Evolutionary conservation across 2,113 vertebrate species (phyloP).

Genomic region (Burhinus bistriatus): DNA sequence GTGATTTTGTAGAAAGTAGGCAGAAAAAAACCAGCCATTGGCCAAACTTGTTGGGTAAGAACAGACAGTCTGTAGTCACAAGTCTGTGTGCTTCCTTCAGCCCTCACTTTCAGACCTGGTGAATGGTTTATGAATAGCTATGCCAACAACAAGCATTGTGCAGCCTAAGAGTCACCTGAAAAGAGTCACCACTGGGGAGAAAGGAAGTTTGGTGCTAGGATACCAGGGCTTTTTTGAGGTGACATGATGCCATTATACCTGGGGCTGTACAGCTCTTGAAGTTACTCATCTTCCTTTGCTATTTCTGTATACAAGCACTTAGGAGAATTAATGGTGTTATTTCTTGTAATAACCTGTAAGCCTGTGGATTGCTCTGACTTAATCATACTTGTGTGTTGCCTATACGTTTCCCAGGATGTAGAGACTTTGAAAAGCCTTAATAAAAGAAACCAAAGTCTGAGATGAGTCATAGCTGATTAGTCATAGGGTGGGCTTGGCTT

Average conservation of each 20-base stretch:
- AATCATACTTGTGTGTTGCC: neutral
- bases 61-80: no score
- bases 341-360: neutral
- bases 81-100: neutral
- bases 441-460: neutral
- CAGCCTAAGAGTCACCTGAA: neutral
- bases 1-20: neutral
- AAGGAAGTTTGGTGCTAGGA: neutral
- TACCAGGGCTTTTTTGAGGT: neutral
- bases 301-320: neutral
- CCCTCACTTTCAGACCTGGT: neutral
- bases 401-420: neutral
- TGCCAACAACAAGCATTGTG: neutral
- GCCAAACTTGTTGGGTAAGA: neutral
- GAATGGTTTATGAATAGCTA: neutral
- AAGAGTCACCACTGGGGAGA: neutral
- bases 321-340: neutral
- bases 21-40: neutral
- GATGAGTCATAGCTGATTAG: slow-evolving; percentile 38
- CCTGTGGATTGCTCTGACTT: neutral
- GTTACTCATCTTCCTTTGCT: neutral
- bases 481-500: slow-evolving; percentile 13
- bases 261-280: neutral
- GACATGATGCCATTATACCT: neutral
- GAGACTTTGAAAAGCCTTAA: slow-evolving; percentile 22